Evolutionary conservation across 2,113 vertebrate genomes (phyloP).

Genomic region (Fulica atra): DNA sequence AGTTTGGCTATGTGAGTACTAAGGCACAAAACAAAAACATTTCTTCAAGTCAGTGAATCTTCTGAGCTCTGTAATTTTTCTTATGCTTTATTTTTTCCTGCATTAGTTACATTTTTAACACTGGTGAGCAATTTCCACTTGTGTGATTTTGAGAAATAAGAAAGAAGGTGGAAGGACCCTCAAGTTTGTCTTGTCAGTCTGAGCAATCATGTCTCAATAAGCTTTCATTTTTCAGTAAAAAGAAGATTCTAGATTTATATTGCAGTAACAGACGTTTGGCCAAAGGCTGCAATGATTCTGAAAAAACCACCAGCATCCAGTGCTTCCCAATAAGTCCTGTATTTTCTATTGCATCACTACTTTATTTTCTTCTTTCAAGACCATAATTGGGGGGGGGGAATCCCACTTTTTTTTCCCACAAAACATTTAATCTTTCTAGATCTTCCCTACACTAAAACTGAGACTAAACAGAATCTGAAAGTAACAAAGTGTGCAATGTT

Average conservation of each 20-base stretch:
- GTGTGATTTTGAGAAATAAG: background rate
- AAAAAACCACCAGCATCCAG: background rate
- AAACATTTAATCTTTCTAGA: background rate
- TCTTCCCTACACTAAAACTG: background rate
- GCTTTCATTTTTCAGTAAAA: background rate
- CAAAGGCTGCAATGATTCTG: background rate
- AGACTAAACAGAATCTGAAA: background rate
- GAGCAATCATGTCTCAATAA: background rate
- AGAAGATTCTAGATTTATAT: background rate
- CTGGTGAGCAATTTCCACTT: background rate
- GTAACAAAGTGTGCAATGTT: background rate
- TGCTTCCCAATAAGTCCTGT: background rate
- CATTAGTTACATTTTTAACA: background rate
- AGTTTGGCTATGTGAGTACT: background rate
- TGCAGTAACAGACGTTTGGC: background rate
- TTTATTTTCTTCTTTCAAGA: background rate
- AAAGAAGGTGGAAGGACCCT: background rate
- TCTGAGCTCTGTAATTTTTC: background rate
- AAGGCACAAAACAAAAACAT: background rate
- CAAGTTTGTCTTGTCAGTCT: background rate
- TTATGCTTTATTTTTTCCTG: background rate
- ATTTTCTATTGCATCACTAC: background rate
- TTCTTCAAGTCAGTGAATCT: background rate
- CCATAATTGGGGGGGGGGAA: fast-evolving
- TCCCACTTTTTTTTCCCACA: background rate